These are phyloP conservation scores for Lepilemur ruficaudatus DNA, from an alignment of 2,797 vertebrate species.

Conservation along the genomic window DNA sequence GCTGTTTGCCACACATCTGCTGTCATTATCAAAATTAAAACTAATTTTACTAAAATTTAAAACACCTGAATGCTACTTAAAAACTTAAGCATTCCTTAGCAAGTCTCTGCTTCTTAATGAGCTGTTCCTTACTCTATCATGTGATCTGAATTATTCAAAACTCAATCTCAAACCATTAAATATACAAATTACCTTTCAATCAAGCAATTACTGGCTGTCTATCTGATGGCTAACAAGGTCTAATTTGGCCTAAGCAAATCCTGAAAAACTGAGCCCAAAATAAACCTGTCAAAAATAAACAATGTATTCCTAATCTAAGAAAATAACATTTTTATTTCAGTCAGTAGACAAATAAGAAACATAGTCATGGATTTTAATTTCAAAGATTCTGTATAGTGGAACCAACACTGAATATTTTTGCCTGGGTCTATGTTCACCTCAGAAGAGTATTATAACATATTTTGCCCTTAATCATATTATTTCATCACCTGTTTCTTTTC, in stretches of 20 bases:
- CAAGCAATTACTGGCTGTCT: constrained; percentile 63
- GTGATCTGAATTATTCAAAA: constrained; percentile 75
- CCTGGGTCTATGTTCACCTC: background rate
- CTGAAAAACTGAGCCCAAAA: constrained; percentile 54
- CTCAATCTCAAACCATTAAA: constrained; percentile 55
- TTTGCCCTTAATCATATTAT: constrained; percentile 29
- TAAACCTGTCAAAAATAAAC: constrained; percentile 47
- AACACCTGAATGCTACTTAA: constrained; percentile 66
- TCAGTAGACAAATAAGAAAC: background rate
- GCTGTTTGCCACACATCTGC: constrained; percentile 73
- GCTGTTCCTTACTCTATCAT: constrained; percentile 46
- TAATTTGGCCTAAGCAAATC: constrained; percentile 40
- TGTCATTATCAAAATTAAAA: constrained; percentile 79
- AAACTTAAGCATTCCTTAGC: constrained; percentile 61
- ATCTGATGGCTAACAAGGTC: constrained; percentile 48
- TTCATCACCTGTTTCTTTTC: constrained; percentile 1
- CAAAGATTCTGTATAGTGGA: background rate
- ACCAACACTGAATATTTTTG: constrained; percentile 10
- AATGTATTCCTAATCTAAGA: constrained; percentile 33
- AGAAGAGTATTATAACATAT: background rate
- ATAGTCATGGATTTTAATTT: background rate
- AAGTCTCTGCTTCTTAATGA: constrained; percentile 66
- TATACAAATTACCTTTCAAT: constrained; percentile 69
- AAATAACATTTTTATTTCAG: constrained; percentile 49
- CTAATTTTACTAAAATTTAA: constrained; percentile 75